These are phyloP conservation scores for Mamestra configurata DNA, from an alignment of 1,140 invertebrate genomes.

Conservation along the genomic window DNA sequence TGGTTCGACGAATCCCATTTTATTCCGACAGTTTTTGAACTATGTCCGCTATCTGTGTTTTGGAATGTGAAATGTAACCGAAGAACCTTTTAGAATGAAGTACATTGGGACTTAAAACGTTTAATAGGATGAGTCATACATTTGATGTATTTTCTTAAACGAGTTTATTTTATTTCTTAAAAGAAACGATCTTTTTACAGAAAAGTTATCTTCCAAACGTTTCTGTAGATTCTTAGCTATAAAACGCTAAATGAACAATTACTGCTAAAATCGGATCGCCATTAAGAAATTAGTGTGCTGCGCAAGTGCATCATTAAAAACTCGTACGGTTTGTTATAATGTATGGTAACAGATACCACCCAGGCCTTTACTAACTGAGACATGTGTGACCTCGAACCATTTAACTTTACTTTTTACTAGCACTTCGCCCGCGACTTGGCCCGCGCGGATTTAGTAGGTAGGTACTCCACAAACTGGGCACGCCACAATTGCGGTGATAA, in stretches of 20 bases:
- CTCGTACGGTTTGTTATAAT: background rate
- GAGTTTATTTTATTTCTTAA: background rate
- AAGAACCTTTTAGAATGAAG: slow-evolving; percentile 13
- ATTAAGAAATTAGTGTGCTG: background rate
- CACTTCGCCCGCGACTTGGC: too few relatives aligned
- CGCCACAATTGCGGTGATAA: too few relatives aligned
- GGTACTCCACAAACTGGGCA: too few relatives aligned
- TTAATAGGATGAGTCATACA: background rate
- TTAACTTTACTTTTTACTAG: background rate
- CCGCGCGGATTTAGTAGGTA: too few relatives aligned
- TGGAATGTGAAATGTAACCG: background rate
- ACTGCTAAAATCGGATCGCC: background rate
- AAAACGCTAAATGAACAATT: background rate
- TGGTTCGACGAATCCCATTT: slow-evolving; percentile 39
- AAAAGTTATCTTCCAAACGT: too few relatives aligned
- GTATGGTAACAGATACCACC: too few relatives aligned
- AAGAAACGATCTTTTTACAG: too few relatives aligned
- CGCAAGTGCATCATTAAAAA: background rate
- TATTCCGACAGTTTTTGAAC: slow-evolving; percentile 15
- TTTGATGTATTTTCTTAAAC: too few relatives aligned
- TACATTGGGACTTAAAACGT: background rate
- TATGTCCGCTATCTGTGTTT: slow-evolving; percentile 28
- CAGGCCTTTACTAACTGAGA: too few relatives aligned
- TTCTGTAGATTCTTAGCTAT: background rate
- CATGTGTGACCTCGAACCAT: background rate